phyloP scores from a whole-genome alignment of 2,888 invertebrate genomes.

The Phengaris arion region DNA sequence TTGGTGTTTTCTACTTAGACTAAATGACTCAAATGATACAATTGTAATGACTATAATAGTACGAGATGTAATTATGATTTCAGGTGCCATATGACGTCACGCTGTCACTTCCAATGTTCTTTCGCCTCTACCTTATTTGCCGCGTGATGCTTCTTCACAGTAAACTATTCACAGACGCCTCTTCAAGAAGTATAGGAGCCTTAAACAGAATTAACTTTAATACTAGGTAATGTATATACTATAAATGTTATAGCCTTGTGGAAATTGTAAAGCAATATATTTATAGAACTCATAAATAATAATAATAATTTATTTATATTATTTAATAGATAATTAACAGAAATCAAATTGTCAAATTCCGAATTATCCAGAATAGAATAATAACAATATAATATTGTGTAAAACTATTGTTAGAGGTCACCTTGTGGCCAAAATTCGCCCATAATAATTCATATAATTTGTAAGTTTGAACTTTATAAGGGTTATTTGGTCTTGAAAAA shows the following conservation, averaged over 20 bases:
- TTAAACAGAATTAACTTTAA: slow-evolving; percentile 99
- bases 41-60: too few species aligned
- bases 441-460: too few species aligned
- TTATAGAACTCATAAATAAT: too few species aligned
- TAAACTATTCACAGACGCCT: slow-evolving; percentile 99
- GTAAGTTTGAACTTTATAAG: too few species aligned
- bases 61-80: slow-evolving; percentile 34
- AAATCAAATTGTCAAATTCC: too few species aligned
- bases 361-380: too few species aligned
- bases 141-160: slow-evolving; percentile 99
- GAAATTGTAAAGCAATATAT: neutral
- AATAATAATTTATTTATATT: too few species aligned
- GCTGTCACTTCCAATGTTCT: slow-evolving; percentile 99
- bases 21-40: neutral
- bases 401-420: too few species aligned
- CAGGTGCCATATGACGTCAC: slow-evolving; percentile 97
- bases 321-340: too few species aligned
- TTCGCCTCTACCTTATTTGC: slow-evolving; percentile 99
- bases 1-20: neutral
- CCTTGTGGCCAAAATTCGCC: too few species aligned
- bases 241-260: neutral
- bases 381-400: too few species aligned
- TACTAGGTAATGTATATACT: slow-evolving; percentile 84
- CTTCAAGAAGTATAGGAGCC: slow-evolving; percentile 97
- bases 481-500: too few species aligned